Evolutionary conservation across 1,140 invertebrate genomes (phyloP), one percentile per base, ranked within the genome.

Genomic region (Macrobrachium rosenbergii): DNA sequence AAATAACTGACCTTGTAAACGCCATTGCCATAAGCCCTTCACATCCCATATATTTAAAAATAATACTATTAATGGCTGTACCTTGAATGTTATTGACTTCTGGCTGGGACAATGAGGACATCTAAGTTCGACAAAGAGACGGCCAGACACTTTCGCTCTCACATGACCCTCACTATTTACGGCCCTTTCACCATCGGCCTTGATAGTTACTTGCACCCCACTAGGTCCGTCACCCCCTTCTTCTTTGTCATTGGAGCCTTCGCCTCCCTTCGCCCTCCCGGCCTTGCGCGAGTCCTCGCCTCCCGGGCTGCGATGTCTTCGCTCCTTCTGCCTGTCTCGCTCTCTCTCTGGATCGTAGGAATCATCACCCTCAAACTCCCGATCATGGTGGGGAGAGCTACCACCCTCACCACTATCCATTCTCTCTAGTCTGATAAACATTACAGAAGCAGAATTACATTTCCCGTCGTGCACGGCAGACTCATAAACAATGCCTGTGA

Each of bases 81-180:
- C 85, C 85, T 87, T 87, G 76, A 87, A 87, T 17, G 85, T 87
- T 58, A 87, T 87, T 5, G 85, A 87, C 69, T 81, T 87, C 59
- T 87, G 85, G 37, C 60, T 87, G 23, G 78, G 85, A 43, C 85
- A 87, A 52, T 87, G 85, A 17, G 85, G 85, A 21, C 85, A 87
- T 62, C 78, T 52, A 16, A 87, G 59, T 60, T 87, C 85, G 5
- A 87, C 85, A 76, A 87, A 87, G 59, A 87, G 77, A 16, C 85
- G 37, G 23, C 85, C 85, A 59, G 85, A 78, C 17, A 87, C 85
- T 11, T 78, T 19, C 8, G 69, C 16, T n/a, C 85, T 67, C 52
- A 87, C 85, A 12, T 87, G 85, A 21, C 85, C 85, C 16, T 87
- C 85, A 64, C 85, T 87, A 79, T 87, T 87, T 23, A 87, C 85